Conservation (phyloP, 2,888 invertebrate genomes). For the Lepidocyrtoides sp. region DNA sequence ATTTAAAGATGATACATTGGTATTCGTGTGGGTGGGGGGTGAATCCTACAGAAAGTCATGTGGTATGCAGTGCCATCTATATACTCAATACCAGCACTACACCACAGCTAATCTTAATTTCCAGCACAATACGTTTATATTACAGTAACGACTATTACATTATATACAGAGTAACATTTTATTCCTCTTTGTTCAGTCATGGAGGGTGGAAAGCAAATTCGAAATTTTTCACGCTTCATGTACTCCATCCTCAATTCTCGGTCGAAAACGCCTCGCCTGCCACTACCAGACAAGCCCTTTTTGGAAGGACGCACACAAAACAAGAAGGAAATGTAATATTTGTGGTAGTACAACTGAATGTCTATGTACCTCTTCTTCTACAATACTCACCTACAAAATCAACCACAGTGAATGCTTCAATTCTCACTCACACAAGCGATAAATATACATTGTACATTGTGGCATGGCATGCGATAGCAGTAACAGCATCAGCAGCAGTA, state of each 20-base stretch:
- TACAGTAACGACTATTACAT: neutral
- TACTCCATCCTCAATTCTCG: slow-evolving; percentile 47
- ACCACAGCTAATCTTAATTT: slow-evolving; percentile 22
- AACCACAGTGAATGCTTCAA: slow-evolving; percentile 50
- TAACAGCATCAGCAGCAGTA: too few species aligned
- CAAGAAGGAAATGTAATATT: neutral
- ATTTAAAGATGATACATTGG: neutral
- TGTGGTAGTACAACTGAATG: neutral
- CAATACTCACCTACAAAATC: neutral
- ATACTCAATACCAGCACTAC: too few species aligned
- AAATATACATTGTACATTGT: neutral
- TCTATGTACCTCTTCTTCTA: neutral
- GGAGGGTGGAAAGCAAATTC: slow-evolving; percentile 52
- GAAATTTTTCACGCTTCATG: slow-evolving; percentile 68
- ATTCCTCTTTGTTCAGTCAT: neutral
- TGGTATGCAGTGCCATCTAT: too few species aligned
- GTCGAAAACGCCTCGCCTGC: slow-evolving; percentile 26
- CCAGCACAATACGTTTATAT: neutral
- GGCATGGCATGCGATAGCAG: too few species aligned
- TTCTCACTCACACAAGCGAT: slow-evolving; percentile 51
- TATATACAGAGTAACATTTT: too few species aligned
- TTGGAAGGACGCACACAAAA: neutral
- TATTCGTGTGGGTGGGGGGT: neutral
- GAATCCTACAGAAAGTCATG: too few species aligned
- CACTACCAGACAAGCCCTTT: slow-evolving; percentile 26